These are phyloP conservation scores for Henicopernis longicauda DNA, from an alignment of 2,113 vertebrate species.

Conservation along the genomic window DNA sequence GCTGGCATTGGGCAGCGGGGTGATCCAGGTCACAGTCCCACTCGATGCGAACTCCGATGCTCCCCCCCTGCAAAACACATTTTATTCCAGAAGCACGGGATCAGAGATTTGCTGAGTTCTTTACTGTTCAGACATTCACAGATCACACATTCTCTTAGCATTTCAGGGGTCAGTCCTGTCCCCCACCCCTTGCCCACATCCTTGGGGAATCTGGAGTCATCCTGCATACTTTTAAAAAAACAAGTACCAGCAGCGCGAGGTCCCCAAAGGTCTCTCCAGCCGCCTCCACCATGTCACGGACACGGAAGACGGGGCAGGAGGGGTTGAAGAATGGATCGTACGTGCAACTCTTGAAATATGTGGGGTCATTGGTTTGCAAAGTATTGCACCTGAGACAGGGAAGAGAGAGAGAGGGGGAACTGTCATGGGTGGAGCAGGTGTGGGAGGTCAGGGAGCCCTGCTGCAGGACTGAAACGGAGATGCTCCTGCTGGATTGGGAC, in stretches of 20 bases:
- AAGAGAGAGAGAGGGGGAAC: background rate
- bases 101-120: background rate
- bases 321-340: constrained; percentile 52
- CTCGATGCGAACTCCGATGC: constrained; percentile 48
- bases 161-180: background rate
- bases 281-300: constrained; percentile 64
- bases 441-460: background rate
- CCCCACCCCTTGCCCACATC: background rate
- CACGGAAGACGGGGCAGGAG: constrained; percentile 70
- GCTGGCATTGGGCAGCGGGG: constrained; percentile 5
- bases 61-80: constrained; percentile 63
- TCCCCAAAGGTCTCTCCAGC: constrained; percentile 67
- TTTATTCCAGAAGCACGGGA: background rate
- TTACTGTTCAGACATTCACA: background rate
- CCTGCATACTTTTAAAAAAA: background rate
- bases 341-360: constrained; percentile 71
- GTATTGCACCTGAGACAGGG: constrained; percentile 59
- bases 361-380: constrained; percentile 59
- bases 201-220: background rate
- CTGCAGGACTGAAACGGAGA: background rate
- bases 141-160: background rate
- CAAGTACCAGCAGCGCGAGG: constrained; percentile 61
- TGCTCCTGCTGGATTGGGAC: background rate
- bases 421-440: rapidly evolving
- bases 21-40: constrained; percentile 73